A percentile compares a stretch with the other conserved stretches of the same genome.
Conservation (phyloP, 2,113 vertebrate genomes). For the Illadopsis cleaveri region DNA sequence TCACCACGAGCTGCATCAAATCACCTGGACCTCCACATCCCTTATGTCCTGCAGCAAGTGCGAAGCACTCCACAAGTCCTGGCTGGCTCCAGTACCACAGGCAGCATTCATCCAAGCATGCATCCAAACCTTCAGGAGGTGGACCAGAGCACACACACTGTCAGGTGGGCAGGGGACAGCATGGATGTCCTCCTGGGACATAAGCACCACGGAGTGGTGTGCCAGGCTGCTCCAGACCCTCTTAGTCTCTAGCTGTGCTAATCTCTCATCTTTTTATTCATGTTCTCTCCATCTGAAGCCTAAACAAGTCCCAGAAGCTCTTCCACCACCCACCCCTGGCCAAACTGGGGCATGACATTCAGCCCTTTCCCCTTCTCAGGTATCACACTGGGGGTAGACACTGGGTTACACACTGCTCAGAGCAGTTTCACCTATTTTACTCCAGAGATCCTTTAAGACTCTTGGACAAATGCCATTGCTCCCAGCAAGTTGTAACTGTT, state of each 20-base stretch:
- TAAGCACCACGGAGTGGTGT: not conserved
- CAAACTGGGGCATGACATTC: not conserved
- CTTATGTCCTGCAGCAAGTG: not conserved
- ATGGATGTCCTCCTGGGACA: not conserved
- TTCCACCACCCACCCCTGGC: not conserved
- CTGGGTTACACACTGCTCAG: rapidly evolving
- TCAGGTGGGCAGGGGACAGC: not conserved
- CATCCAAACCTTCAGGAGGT: not conserved
- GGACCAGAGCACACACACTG: not conserved
- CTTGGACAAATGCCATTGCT: constrained; percentile 5
- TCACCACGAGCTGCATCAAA: not conserved
- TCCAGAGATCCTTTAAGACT: not conserved
- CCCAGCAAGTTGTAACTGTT: not conserved
- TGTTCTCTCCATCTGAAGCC: not conserved
- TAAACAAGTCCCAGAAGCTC: not conserved
- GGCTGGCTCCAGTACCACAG: not conserved
- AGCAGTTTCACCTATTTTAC: not conserved
- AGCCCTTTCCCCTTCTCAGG: not conserved
- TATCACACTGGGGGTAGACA: rapidly evolving
- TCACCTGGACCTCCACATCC: not conserved
- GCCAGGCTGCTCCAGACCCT: not conserved
- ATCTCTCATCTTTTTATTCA: not conserved
- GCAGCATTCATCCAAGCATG: not conserved
- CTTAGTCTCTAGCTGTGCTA: not conserved
- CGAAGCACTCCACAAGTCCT: not conserved